Evolutionary conservation across 2,888 invertebrate genomes (phyloP).

Genomic region (Tetanocera ferruginea): DNA sequence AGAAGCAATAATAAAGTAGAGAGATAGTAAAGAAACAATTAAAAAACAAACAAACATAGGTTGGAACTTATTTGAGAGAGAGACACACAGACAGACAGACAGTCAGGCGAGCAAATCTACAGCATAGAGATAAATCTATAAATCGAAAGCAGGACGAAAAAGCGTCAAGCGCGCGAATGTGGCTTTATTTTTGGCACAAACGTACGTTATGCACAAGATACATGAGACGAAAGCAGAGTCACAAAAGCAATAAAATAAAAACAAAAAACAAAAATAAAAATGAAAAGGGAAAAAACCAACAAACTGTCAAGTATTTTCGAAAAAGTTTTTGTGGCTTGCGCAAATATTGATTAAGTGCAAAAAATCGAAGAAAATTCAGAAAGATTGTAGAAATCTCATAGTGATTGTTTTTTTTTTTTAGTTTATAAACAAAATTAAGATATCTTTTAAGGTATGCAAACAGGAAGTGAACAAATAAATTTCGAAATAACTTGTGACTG

Average conservation of each 20-base stretch:
- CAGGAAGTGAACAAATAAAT: not conserved
- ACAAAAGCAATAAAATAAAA: not conserved
- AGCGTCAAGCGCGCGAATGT: not conserved
- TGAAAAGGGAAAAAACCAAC: not conserved
- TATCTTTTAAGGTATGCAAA: not conserved
- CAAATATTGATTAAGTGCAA: not conserved
- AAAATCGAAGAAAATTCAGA: not conserved
- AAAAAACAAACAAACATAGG: not conserved
- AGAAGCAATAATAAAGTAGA: no score
- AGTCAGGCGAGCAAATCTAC: not conserved
- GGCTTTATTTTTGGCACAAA: slow-evolving; percentile 15
- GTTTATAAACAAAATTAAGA: no score
- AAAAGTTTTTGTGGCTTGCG: not conserved
- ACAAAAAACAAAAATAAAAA: not conserved
- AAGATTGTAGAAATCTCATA: not conserved
- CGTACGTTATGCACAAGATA: not conserved
- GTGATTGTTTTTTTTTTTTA: not conserved
- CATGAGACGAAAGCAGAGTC: not conserved
- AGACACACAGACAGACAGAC: not conserved
- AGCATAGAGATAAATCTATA: not conserved
- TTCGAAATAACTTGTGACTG: not conserved
- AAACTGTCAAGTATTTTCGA: not conserved
- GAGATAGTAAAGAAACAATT: not conserved
- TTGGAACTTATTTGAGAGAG: not conserved
- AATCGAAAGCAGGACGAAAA: not conserved